Base-by-base conservation (phyloP, 2,797 vertebrate species). In the Hyperoplus lanceolatus region DNA sequence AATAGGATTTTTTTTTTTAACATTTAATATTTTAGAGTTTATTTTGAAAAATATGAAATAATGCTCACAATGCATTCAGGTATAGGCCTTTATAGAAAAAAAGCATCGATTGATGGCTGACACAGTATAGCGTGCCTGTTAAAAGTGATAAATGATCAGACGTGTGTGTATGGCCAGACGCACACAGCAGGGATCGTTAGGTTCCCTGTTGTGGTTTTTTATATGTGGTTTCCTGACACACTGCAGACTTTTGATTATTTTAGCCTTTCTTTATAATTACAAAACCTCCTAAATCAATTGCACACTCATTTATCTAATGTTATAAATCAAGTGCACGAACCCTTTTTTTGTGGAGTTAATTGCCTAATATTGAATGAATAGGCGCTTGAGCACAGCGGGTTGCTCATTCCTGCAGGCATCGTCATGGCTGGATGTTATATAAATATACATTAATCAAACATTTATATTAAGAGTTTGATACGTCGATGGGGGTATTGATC, bases 121-220 rank as follows among this genome's bases (percentile, higher is more conserved):
- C 75, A 53, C 71, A 8, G 16, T 39, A 8, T 39, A 59, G 16
- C n/a, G 79, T 29, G 73, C 58, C 75, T 74, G 73, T 75, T 78
- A 36, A 80, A 80, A 74, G 78, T 84, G 77, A 89, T 87, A 70
- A 88, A 90, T 83, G 51, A 82, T 55, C 70, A 81, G 75, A 80
- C 77, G 72, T 61, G 83, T 61, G 70, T 79, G 77, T 79, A 84
- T 79, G 65, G 36, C n/a, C 85, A 76, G 80, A 89, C 82, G 51
- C 64, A 75, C 80, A 65, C 85, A 90, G 86, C 88, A 72, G 86
- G 85, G 51, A 71, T 81, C 77, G 45, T 48, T 77, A 78, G 50
- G 64, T 59, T 85, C 69, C 67, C 75, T 77, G 43, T 12, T 83
- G 83, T 49, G 70, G 29, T 78, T 78, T 81, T 89, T 78, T 63